Evolutionary conservation across 2,113 vertebrate species (phyloP).

Genomic region (Takifugu bimaculatus): DNA sequence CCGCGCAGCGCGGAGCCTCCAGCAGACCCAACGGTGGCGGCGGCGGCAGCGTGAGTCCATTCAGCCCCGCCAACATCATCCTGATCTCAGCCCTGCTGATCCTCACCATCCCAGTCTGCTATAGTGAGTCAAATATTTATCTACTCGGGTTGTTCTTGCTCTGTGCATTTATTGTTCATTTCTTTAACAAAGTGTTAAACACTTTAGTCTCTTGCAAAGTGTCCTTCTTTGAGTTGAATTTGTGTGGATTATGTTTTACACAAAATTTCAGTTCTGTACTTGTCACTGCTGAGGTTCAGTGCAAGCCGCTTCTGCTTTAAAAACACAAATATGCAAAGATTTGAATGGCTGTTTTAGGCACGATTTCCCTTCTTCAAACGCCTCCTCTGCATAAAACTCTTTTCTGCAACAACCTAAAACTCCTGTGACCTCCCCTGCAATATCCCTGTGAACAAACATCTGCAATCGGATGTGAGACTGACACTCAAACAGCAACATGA

Average conservation of each 20-base stretch:
- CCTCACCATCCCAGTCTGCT: slow-evolving; percentile 59
- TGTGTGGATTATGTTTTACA: too few species aligned
- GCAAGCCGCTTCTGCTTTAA: not conserved
- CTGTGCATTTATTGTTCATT: not conserved
- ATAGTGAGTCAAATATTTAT: slow-evolving; percentile 56
- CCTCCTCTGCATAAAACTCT: too few species aligned
- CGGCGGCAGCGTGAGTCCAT: slow-evolving; percentile 40
- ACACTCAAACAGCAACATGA: not conserved
- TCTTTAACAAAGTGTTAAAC: not conserved
- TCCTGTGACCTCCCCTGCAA: too few species aligned
- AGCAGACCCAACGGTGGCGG: slow-evolving; percentile 32
- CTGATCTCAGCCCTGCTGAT: slow-evolving; percentile 63
- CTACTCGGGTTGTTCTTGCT: slow-evolving; percentile 21
- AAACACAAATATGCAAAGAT: not conserved
- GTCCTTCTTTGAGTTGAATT: not conserved
- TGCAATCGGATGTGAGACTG: not conserved
- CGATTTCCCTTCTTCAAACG: too few species aligned
- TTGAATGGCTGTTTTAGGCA: not conserved
- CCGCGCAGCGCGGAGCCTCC: slow-evolving; percentile 44
- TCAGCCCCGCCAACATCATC: slow-evolving; percentile 55
- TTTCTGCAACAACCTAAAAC: too few species aligned
- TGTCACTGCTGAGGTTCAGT: too few species aligned
- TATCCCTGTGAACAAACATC: not conserved
- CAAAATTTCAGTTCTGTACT: too few species aligned
- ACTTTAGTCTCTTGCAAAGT: not conserved